Conservation (phyloP, 1,140 invertebrate genomes). For the Brachionus rotundiformis region DNA sequence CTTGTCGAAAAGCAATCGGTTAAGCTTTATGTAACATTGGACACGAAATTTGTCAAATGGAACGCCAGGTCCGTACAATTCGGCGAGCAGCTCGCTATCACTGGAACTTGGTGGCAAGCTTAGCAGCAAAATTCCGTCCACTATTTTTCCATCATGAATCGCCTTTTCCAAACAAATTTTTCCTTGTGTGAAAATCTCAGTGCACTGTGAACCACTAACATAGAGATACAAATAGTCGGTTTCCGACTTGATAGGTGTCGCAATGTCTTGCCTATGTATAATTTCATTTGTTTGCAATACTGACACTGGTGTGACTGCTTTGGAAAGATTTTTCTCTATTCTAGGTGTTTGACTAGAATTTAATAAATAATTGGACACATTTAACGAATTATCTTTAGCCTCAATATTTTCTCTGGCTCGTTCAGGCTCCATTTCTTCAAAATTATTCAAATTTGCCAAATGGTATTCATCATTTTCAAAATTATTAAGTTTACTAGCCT, state of each 20-base stretch:
- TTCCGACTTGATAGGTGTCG: background rate
- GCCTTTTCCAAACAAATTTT: constrained; percentile 34
- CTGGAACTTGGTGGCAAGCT: constrained; percentile 4
- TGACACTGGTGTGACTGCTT: background rate
- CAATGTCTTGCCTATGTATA: background rate
- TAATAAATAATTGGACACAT: background rate
- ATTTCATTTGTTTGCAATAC: background rate
- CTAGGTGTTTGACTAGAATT: background rate
- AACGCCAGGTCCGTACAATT: constrained; percentile 18
- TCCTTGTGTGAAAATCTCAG: constrained; percentile 27
- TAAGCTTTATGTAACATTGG: constrained; percentile 42
- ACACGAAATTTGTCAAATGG: constrained; percentile 30
- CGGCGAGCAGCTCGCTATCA: constrained; percentile 12
- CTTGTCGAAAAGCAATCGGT: constrained; percentile 10
- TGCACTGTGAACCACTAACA: background rate
- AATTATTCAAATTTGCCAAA: constrained; percentile 35
- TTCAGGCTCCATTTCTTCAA: background rate
- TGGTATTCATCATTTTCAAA: constrained; percentile 41
- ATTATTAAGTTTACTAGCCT: background rate
- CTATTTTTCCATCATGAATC: constrained; percentile 29
- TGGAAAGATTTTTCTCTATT: background rate
- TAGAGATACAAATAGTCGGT: constrained; percentile 45
- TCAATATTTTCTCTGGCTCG: background rate
- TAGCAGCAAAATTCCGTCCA: constrained; percentile 26
- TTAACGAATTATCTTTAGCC: background rate